Conservation (phyloP, 2,888 invertebrate genomes). For the Mycogona germanica region DNA sequence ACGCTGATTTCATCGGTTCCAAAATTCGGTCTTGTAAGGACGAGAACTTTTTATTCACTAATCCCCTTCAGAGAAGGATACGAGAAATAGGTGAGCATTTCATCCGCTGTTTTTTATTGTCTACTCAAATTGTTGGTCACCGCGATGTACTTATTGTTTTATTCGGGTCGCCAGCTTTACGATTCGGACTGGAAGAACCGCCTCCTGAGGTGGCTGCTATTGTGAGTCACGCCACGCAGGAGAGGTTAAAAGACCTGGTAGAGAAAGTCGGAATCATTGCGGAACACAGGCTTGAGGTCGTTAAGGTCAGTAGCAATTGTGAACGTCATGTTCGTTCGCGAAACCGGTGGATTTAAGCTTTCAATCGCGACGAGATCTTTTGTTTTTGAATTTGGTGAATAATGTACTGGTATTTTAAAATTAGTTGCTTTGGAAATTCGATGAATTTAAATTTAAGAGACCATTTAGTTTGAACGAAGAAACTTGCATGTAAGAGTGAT, state of each 20-base stretch:
- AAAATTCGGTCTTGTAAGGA: conserved; percentile 87
- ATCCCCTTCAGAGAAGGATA: conserved; percentile 49
- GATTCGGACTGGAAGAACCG: conserved; percentile 70
- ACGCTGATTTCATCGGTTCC: conserved; percentile 73
- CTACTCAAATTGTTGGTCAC: conserved; percentile 34
- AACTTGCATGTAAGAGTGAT: too few species aligned
- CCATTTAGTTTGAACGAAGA: too few species aligned
- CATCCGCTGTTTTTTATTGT: conserved; percentile 5
- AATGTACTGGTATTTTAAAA: too few species aligned
- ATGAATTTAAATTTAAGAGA: too few species aligned
- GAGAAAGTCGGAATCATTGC: conserved; percentile 86
- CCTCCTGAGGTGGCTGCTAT: conserved; percentile 74
- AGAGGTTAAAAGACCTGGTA: conserved; percentile 75
- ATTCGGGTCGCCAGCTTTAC: too few species aligned
- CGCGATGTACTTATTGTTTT: too few species aligned
- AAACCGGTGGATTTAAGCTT: too few species aligned
- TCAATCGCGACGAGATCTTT: too few species aligned
- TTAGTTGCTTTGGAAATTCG: too few species aligned
- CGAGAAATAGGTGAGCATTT: conserved; percentile 45
- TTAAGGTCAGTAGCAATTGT: conserved; percentile 49
- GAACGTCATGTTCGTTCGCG: neutral
- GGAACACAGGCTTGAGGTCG: conserved; percentile 85
- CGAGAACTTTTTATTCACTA: conserved; percentile 69
- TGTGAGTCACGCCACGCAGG: conserved; percentile 88
- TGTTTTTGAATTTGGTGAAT: too few species aligned